These are phyloP conservation scores for Lathamus discolor DNA, from an alignment of 2,113 vertebrate species.

Conservation along the genomic window DNA sequence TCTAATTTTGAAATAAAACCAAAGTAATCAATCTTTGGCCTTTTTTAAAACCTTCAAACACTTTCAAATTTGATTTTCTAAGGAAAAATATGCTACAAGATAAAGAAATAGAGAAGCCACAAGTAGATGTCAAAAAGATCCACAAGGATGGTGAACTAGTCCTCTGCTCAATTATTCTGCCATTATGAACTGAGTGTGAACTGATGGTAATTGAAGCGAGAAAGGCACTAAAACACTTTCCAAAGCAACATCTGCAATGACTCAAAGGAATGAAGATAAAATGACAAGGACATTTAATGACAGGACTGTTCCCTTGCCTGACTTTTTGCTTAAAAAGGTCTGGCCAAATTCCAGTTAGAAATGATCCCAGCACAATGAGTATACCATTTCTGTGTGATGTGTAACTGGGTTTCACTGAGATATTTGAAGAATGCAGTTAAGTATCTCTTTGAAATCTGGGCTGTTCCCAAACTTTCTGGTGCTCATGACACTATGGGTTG, in stretches of 20 bases:
- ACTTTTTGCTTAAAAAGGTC: slow-evolving; percentile 59
- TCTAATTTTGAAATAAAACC: slow-evolving; percentile 11
- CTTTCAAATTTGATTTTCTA: slow-evolving; percentile 12
- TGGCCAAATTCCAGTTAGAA: slow-evolving; percentile 63
- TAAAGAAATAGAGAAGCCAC: slow-evolving; percentile 1
- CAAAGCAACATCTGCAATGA: slow-evolving; percentile 63
- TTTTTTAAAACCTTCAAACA: slow-evolving; percentile 19
- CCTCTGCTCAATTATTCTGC: slow-evolving; percentile 30
- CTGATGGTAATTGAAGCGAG: slow-evolving; percentile 48
- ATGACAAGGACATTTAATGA: slow-evolving; percentile 69
- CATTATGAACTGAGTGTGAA: slow-evolving; percentile 33
- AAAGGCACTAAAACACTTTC: slow-evolving; percentile 51
- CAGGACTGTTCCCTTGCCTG: slow-evolving; percentile 45
- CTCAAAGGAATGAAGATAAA: slow-evolving; percentile 69
- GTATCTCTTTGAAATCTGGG: slow-evolving; percentile 65
- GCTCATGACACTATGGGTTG: neutral
- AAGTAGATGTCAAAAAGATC: slow-evolving; percentile 28
- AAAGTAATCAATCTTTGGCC: neutral
- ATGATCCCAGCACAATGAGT: slow-evolving; percentile 35
- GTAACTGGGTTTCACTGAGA: slow-evolving; percentile 34
- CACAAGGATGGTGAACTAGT: slow-evolving; percentile 1
- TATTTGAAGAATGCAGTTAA: slow-evolving; percentile 73
- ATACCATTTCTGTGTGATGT: slow-evolving; percentile 44
- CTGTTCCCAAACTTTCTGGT: slow-evolving; percentile 20
- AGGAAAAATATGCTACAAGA: slow-evolving; percentile 7